Percentiles rank a stretch among this genome's conserved stretches.
Conservation (phyloP, 2,888 invertebrate genomes). For the Mesorhabditis belari region DNA sequence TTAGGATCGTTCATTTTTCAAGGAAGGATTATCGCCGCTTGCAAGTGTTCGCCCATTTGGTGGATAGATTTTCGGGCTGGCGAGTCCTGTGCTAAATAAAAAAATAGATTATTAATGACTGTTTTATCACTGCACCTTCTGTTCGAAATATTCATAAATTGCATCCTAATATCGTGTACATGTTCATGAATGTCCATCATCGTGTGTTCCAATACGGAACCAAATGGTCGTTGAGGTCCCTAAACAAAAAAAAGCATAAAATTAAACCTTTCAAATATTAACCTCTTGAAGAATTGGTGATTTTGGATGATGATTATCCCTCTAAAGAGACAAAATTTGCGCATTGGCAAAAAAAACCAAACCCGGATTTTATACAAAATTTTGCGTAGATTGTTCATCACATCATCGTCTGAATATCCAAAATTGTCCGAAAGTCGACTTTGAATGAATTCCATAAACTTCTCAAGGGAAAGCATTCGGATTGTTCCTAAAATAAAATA, state of each 20-base stretch:
- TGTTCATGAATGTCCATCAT: background rate
- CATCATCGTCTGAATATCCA: conserved; percentile 82
- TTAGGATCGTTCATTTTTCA: no score
- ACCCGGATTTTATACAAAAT: conserved; percentile 78
- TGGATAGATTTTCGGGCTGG: no score
- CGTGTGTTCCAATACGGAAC: background rate
- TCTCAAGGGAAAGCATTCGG: conserved; percentile 55
- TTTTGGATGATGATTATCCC: background rate
- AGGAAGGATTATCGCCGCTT: no score
- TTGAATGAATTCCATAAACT: conserved; percentile 62
- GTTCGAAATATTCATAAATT: no score
- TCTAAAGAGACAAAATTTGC: background rate
- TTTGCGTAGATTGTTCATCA: conserved; percentile 75
- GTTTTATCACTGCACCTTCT: no score
- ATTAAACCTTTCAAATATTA: background rate
- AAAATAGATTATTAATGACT: no score
- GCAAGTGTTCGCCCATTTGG: no score
- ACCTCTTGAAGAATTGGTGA: background rate
- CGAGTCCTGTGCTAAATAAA: no score
- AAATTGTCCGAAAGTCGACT: conserved; percentile 81
- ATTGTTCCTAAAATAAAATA: conserved; percentile 52
- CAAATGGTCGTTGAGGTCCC: background rate
- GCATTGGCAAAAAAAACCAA: background rate
- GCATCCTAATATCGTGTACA: background rate
- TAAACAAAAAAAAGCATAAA: background rate